Evolutionary conservation across 2,888 invertebrate species (phyloP).

Genomic region (Acleris cristana): DNA sequence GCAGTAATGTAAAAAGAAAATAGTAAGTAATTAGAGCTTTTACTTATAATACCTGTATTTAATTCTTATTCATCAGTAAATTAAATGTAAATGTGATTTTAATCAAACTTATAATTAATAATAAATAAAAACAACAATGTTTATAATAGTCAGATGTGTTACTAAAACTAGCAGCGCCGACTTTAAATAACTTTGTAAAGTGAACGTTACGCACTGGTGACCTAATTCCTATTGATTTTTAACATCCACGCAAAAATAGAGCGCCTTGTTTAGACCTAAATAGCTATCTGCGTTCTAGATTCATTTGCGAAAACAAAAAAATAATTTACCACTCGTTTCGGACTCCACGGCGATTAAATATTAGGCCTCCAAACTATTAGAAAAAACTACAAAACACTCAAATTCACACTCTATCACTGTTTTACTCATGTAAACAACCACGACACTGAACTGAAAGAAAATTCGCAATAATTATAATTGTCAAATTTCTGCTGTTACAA

Average conservation of each 20-base stretch:
- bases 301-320: conserved; percentile 7
- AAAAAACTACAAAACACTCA: conserved; percentile 27
- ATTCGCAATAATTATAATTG: conserved; percentile 27
- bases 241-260: conserved; percentile 24
- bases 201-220: neutral
- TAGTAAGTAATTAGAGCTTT: too few species aligned
- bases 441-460: conserved; percentile 5
- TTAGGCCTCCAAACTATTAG: conserved; percentile 8
- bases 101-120: too few species aligned
- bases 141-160: too few species aligned
- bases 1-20: too few species aligned
- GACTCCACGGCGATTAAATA: conserved; percentile 65
- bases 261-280: conserved; percentile 13
- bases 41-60: too few species aligned
- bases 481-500: conserved; percentile 24
- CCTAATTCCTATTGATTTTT: conserved; percentile 28
- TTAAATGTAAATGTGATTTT: too few species aligned
- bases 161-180: too few species aligned
- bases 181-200: neutral
- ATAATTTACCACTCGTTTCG: conserved; percentile 61
- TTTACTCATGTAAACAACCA: conserved; percentile 36
- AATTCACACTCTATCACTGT: neutral
- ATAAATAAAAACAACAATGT: too few species aligned
- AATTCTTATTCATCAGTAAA: too few species aligned
- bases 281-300: conserved; percentile 10